Base-by-base conservation (phyloP, 2,113 vertebrate species). In the Sakesphorus luctuosus region DNA sequence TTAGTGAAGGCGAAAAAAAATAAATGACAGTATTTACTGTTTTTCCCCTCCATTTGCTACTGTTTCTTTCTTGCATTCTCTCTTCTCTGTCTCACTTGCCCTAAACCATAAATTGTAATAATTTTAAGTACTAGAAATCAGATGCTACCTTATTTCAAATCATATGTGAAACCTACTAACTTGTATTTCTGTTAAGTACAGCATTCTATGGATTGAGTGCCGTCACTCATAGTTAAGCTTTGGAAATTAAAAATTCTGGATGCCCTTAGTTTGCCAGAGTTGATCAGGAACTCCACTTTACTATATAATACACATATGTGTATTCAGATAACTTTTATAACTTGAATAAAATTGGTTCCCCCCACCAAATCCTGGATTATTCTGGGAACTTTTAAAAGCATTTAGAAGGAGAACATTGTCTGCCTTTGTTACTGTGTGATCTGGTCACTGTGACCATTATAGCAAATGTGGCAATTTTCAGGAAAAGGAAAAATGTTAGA, bases 1-100 rank as follows among this genome's bases (percentile, higher is more conserved):
- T 67, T 50, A 56, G 18, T 25, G 38, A 81, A 52, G n/a, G n/a
- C 82, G 28, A 10, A 38, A 84, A 71, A 77, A 62, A 29, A 3
- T 17, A 26, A 38, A 61, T 31, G 18, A 31, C 16, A 58, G 3
- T 63, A 9, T 50, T 83, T 21, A 23, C 7, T 49, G 10, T 16
- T 13, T 7, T 4, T 0, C 5, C 6, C 2, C 11, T 31, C 7
- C 12, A 11, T 58, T 84, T 69, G 0, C 9, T 28, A 9, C 28
- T 73, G 7, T 26, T 89, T 12, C 11, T 58, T 84, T 47, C 56
- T 44, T 73, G 31, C 56, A 13, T 74, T 66, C 7, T 33, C 9
- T 75, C 6, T 49, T 31, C 3, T 33, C 3, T 88, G 73, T 74
- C 13, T 65, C 12, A 67, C 20, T 59, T 63, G 6, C 20, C 65